Evolutionary conservation across 2,113 vertebrate genomes (phyloP).

Genomic region (Mesocricetus auratus): DNA sequence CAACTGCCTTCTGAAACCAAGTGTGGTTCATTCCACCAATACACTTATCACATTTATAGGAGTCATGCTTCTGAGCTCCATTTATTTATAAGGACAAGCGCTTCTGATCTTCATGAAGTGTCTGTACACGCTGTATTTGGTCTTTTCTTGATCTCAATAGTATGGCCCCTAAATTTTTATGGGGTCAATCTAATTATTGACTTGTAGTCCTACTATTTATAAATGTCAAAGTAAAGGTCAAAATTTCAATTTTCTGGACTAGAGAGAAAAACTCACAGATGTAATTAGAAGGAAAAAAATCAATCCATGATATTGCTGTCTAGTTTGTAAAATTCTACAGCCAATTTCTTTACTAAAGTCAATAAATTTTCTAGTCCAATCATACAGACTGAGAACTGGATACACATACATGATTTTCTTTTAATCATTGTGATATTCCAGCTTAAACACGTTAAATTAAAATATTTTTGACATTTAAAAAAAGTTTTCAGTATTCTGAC

Average conservation of each 20-base stretch:
- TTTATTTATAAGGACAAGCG: neutral
- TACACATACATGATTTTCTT: neutral
- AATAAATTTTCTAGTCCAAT: constrained; percentile 33
- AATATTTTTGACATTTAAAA: neutral
- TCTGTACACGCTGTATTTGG: neutral
- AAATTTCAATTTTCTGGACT: constrained; percentile 28
- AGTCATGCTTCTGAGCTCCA: too few relatives aligned
- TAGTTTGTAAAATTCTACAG: constrained; percentile 32
- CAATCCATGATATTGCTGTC: constrained; percentile 22
- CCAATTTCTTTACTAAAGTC: neutral
- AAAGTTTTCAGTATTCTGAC: neutral
- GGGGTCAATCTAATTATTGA: constrained; percentile 70
- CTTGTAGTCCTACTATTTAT: constrained; percentile 48
- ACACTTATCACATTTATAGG: neutral
- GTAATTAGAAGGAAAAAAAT: neutral
- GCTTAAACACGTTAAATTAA: neutral
- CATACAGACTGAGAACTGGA: constrained; percentile 6
- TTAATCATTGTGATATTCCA: neutral
- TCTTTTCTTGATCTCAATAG: neutral
- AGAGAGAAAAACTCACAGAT: constrained; percentile 37
- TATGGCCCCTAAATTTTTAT: neutral
- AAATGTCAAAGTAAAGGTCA: constrained; percentile 33
- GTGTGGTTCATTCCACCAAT: neutral
- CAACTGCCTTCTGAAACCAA: neutral
- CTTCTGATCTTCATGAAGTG: neutral